Evolutionary conservation across 2,113 vertebrate species (phyloP).

Genomic region (Corynorhinus townsendii): DNA sequence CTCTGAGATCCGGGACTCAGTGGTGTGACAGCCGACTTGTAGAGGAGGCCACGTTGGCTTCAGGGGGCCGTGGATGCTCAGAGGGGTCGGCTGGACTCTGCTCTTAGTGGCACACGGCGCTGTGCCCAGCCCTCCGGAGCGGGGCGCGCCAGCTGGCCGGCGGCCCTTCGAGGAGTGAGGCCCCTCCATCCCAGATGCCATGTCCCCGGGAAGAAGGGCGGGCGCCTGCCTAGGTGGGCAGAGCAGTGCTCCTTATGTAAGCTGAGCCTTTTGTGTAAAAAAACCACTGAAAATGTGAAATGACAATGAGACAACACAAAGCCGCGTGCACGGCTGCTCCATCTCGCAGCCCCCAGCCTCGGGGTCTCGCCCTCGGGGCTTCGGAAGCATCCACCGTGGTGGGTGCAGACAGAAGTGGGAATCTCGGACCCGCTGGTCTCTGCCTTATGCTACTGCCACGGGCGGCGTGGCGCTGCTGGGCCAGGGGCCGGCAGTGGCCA

Average conservation of each 20-base stretch:
- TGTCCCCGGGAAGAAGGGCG: neutral
- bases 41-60: neutral
- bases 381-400: neutral
- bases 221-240: neutral
- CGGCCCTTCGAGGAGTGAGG: neutral
- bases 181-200: constrained; percentile 35
- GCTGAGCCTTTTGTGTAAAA: constrained; percentile 11
- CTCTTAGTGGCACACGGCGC: neutral
- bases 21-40: constrained; percentile 83
- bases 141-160: neutral
- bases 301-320: neutral
- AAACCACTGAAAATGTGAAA: constrained; percentile 63
- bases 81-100: neutral
- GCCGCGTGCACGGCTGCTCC: rapidly evolving
- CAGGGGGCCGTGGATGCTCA: rapidly evolving
- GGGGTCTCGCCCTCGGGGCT: rapidly evolving
- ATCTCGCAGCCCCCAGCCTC: neutral
- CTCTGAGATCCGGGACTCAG: constrained; percentile 96
- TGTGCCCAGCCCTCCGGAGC: neutral
- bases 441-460: neutral
- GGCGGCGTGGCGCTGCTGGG: neutral
- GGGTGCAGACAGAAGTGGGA: neutral
- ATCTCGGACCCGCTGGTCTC: neutral
- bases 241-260: neutral
- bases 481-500: neutral